A percentile compares a stretch with the other conserved stretches of the same genome.
Evolutionary conservation across 2,113 vertebrate genomes (phyloP).

Genomic region (Pyrgilauda ruficollis): DNA sequence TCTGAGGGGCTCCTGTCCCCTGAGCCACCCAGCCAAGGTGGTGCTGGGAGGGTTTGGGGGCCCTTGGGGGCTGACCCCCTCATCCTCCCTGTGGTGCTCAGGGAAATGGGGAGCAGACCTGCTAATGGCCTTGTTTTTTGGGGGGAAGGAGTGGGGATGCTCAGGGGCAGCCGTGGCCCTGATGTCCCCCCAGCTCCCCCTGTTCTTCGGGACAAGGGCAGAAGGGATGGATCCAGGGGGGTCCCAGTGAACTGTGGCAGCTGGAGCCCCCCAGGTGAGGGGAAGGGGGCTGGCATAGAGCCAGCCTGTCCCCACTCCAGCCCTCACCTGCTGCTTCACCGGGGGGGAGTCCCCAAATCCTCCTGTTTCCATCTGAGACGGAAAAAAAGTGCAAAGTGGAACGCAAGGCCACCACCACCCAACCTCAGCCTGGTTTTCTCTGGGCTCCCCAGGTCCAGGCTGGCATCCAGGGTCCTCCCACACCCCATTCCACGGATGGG

Average conservation of each 20-base stretch:
- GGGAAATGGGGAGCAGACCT: neutral
- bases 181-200: neutral
- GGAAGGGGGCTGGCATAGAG: neutral
- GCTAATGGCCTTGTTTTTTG: neutral
- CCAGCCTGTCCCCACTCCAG: neutral
- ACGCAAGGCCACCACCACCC: fast-evolving
- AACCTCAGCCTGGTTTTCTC: neutral
- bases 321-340: neutral
- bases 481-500: slow-evolving; percentile 2
- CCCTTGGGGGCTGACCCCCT: neutral
- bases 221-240: neutral
- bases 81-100: neutral
- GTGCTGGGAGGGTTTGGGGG: neutral
- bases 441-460: neutral
- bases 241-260: neutral
- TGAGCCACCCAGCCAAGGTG: fast-evolving
- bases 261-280: neutral
- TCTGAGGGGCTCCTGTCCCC: neutral
- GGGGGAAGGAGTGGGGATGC: neutral
- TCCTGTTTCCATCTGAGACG: fast-evolving
- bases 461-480: neutral
- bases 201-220: neutral
- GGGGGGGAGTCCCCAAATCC: neutral
- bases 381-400: neutral
- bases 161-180: neutral